Conservation (phyloP, 2,888 invertebrate species). For the Aricia artaxerxes region DNA sequence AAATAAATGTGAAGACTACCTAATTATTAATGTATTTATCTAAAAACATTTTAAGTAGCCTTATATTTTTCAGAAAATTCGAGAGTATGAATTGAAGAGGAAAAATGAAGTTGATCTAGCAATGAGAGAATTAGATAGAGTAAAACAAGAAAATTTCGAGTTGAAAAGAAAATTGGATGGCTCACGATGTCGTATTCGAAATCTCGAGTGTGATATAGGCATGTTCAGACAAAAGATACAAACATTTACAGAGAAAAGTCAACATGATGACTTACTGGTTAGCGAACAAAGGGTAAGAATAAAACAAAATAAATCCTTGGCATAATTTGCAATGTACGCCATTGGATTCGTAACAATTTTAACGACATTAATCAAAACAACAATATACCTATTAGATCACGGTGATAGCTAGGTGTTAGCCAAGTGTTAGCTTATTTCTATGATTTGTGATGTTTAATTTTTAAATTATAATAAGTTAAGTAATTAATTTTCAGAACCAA, state of each 20-base stretch:
- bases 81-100: constrained; percentile 77
- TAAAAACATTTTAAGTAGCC: not conserved
- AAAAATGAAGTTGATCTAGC: constrained; percentile 81
- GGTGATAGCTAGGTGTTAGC: too few species aligned
- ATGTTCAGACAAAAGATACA: constrained; percentile 80
- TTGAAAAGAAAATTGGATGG: constrained; percentile 84
- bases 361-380: too few species aligned
- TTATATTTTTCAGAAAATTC: constrained; percentile 57
- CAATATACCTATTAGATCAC: too few species aligned
- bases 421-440: too few species aligned
- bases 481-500: constrained; percentile 65
- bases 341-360: too few species aligned
- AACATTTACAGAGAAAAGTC: constrained; percentile 82
- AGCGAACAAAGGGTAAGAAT: constrained; percentile 79
- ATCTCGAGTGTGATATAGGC: constrained; percentile 83
- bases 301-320: not conserved
- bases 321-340: not conserved
- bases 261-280: constrained; percentile 83
- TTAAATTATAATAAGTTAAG: not conserved
- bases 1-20: not conserved
- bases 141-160: constrained; percentile 80
- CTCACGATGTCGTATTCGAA: constrained; percentile 84
- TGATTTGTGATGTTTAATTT: not conserved
- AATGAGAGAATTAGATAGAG: constrained; percentile 78
- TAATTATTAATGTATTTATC: not conserved